phyloP scores from a whole-genome alignment of 2,797 vertebrate genomes.

The Agapornis canus region DNA sequence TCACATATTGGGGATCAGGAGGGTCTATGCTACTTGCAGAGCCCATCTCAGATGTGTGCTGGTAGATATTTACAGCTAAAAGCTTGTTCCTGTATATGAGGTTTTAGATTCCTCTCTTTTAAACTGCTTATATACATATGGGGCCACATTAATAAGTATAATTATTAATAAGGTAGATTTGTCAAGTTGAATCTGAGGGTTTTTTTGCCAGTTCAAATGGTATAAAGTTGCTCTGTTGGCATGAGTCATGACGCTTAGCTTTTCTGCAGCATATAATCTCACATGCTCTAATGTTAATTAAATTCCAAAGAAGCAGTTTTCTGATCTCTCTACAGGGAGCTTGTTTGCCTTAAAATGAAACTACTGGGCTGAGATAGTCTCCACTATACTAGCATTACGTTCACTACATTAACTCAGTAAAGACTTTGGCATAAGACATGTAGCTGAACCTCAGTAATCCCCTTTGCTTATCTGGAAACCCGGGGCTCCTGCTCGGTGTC shows the following conservation, averaged over 20 bases:
- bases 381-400: slow-evolving; percentile 57
- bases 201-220: not conserved
- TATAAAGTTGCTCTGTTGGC: slow-evolving; percentile 6
- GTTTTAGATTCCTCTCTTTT: not conserved
- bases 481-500: not conserved
- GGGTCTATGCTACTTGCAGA: not conserved
- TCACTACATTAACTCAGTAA: slow-evolving; percentile 72
- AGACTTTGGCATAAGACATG: slow-evolving; percentile 17
- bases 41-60: not conserved
- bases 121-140: not conserved
- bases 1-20: not conserved
- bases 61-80: not conserved
- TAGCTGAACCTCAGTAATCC: slow-evolving; percentile 55
- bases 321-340: slow-evolving; percentile 48
- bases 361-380: slow-evolving; percentile 59
- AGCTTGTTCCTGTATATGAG: not conserved
- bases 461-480: slow-evolving; percentile 39
- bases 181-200: not conserved
- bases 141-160: not conserved
- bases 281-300: slow-evolving; percentile 44
- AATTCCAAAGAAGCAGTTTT: slow-evolving; percentile 60
- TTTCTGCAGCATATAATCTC: slow-evolving; percentile 48
- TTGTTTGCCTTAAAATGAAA: slow-evolving; percentile 62
- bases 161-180: not conserved
- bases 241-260: slow-evolving; percentile 4